Evolutionary conservation across 2,888 invertebrate species (phyloP).

Genomic region (Cynaeus angustus): DNA sequence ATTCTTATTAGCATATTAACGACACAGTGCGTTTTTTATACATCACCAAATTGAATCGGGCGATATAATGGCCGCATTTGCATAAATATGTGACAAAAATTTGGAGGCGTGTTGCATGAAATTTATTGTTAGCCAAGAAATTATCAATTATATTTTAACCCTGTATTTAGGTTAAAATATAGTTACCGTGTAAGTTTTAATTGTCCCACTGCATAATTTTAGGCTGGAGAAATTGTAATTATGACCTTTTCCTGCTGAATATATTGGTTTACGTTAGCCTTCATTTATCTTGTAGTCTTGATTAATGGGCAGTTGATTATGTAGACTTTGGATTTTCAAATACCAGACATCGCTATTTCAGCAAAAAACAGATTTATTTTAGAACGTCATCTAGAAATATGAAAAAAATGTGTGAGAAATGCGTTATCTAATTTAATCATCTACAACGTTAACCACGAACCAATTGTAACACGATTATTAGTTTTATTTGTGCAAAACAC

Average conservation of each 20-base stretch:
- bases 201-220: neutral
- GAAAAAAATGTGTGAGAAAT: constrained; percentile 5
- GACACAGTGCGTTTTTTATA: constrained; percentile 12
- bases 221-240: constrained; percentile 5
- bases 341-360: neutral
- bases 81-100: constrained; percentile 44
- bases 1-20: constrained; percentile 41
- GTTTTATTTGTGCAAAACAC: neutral
- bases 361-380: constrained; percentile 1
- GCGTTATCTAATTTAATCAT: neutral
- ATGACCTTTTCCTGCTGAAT: constrained; percentile 9
- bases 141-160: constrained; percentile 5
- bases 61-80: constrained; percentile 31
- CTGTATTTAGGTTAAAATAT: constrained; percentile 2
- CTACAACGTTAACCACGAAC: too few relatives aligned
- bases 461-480: too few relatives aligned
- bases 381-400: neutral
- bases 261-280: neutral
- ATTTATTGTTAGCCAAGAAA: constrained; percentile 17
- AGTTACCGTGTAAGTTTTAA: constrained; percentile 6
- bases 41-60: constrained; percentile 28
- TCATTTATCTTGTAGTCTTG: constrained; percentile 21
- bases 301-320: constrained; percentile 4
- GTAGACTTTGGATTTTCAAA: neutral
- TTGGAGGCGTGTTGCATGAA: constrained; percentile 24